These are phyloP conservation scores for Macrotrachela quadricornifera DNA, from an alignment of 1,140 invertebrate species.

Conservation along the genomic window DNA sequence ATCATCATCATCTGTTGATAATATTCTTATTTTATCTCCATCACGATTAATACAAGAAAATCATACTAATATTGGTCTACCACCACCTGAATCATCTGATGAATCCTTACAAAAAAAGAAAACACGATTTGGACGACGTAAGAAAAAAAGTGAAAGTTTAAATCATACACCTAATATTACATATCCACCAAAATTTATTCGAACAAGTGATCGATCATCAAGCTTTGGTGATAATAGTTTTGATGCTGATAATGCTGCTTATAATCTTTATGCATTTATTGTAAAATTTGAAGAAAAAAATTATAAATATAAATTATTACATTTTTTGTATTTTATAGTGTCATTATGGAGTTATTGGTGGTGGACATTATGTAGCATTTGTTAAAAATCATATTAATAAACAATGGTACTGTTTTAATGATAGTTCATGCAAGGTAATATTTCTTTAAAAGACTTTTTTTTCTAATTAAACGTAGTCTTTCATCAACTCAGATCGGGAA, in stretches of 20 bases:
- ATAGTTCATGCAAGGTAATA: neutral
- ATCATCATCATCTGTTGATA: slow-evolving; percentile 1
- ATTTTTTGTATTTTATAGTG: too few species aligned
- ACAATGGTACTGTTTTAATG: neutral
- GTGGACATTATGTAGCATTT: neutral
- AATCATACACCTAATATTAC: slow-evolving; percentile 30
- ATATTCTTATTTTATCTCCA: slow-evolving; percentile 9
- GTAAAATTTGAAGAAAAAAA: too few species aligned
- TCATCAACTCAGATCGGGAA: too few species aligned
- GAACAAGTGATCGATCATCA: slow-evolving; percentile 16
- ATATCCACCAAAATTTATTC: slow-evolving; percentile 28
- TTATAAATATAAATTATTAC: too few species aligned
- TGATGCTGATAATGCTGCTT: too few species aligned
- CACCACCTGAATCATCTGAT: slow-evolving; percentile 21
- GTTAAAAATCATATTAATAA: neutral
- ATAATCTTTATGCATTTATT: too few species aligned
- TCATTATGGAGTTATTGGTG: neutral
- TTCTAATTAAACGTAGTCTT: too few species aligned
- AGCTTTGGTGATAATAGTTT: too few species aligned
- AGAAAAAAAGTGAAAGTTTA: slow-evolving; percentile 32
- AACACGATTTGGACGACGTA: slow-evolving; percentile 32
- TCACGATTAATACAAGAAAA: too few species aligned
- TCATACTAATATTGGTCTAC: too few species aligned
- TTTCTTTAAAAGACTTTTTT: too few species aligned
- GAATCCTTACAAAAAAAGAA: slow-evolving; percentile 31